Base-by-base conservation (phyloP, 2,888 invertebrate genomes). In the Heliconius cydno region DNA sequence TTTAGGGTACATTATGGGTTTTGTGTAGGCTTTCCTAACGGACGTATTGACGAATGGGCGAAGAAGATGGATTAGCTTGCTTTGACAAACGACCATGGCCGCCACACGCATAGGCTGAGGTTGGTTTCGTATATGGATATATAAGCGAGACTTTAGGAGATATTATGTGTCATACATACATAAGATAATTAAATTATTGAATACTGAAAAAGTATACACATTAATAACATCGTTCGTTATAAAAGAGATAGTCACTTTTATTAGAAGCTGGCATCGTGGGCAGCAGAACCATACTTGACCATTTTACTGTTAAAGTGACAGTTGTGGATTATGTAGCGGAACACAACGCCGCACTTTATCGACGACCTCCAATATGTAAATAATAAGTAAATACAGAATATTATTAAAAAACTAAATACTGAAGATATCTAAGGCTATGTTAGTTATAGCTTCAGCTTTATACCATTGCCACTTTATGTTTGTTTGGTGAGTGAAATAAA, bases 51-150 rank as follows among this genome's bases (percentile, higher is more conserved):
- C 88, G 89, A 90, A 92, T 91, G 91, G 88, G 87, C 85, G 85
- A 60, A 72, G 85, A 91, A 92, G 92, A 92, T 90, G 87, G 90
- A 92, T 92, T 30, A 88, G 85, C 84, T 60, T 83, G 82, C 83
- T 86, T 85, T 91, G 92, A 92, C 91, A 92, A 92, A 92, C 88
- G 91, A 90, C 86, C 84, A 80, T 81, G 83, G 84, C 86, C 85
- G 83, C 83, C 85, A 84, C 85, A 86, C 86, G 87, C 86, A 82
- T 79, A 81, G 73, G 84, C 82, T 83, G 38, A 78, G 68, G 68
- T n/a, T 38, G 19, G 41, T 41, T 13, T 70, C 3, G 70, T 70
- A 41, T 25, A 25, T 41, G 70, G 2, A 46, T 25, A 46, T 70
- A 25, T 46, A 15, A 41, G 41, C 68, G 38, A 25, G 7, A 5